A percentile compares a stretch with the other conserved stretches of the same genome.
phyloP scores from a whole-genome alignment of 2,797 vertebrate genomes.

The Apogon talboti region DNA sequence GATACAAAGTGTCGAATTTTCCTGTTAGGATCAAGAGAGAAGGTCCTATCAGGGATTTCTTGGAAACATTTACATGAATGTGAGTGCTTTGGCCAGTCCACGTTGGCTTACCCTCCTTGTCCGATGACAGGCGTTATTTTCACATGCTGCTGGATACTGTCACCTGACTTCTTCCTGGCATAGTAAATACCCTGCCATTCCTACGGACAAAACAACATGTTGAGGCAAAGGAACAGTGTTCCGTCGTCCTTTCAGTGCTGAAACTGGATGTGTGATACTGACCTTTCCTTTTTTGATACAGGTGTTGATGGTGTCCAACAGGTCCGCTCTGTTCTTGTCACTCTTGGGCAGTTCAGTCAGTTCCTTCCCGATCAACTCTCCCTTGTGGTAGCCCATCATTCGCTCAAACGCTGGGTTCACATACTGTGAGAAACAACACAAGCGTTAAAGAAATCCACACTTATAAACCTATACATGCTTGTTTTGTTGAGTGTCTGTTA shows the following conservation, averaged over 20 bases:
- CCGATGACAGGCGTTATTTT: constrained; percentile 93
- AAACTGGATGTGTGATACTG: constrained; percentile 2
- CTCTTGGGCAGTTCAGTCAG: constrained; percentile 92
- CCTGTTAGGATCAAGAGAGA: constrained; percentile 77
- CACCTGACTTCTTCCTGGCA: constrained; percentile 92
- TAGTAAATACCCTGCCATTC: constrained; percentile 97
- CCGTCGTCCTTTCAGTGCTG: not conserved
- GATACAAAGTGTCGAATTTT: constrained; percentile 97
- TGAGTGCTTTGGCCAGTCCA: not conserved
- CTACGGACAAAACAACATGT: constrained; percentile 70
- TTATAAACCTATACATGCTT: not conserved
- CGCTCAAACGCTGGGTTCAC: constrained; percentile 95
- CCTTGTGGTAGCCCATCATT: constrained; percentile 95
- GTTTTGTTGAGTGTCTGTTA: not conserved
- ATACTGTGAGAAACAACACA: constrained; percentile 82
- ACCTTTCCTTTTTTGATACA: constrained; percentile 96
- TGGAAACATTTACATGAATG: not conserved
- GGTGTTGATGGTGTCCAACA: constrained; percentile 93
- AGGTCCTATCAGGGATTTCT: constrained; percentile 9
- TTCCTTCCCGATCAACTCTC: constrained; percentile 93
- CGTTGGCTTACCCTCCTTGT: constrained; percentile 91
- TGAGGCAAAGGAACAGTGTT: not conserved
- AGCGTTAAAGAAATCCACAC: not conserved
- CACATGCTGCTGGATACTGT: constrained; percentile 93
- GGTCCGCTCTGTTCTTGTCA: constrained; percentile 90